Base-by-base conservation (phyloP, 1,140 invertebrate species). In the Aphidius gifuensis region DNA sequence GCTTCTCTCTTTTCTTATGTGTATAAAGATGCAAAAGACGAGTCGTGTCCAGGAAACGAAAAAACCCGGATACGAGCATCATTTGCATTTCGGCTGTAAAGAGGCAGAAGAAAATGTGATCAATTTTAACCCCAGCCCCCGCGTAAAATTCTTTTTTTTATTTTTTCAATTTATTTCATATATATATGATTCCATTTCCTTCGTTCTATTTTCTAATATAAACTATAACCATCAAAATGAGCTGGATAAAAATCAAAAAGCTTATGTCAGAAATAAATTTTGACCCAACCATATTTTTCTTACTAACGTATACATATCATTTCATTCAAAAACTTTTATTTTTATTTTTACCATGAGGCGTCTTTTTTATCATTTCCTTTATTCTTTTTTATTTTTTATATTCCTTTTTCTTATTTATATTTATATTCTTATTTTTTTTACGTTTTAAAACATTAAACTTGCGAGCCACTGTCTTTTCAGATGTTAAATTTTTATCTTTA, bases 81-180 rank as follows among this genome's bases (percentile, higher is more conserved):
- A 77, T 77, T 77, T 76, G 74, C 75, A 77, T 77, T 72, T 73
- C 60, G 68, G 72, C 66, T 72, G 73, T 75, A 74, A 76, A 76
- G 71, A 67, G 69, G 64, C 71, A 66, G 45, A 61, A 61, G 40
- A 73, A 68, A 16, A 73, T 69, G 67, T 67, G 74, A 73, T 75
- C 72, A 61, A 49, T 38, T 58, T 39, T 16, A 32, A 44, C 63
- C 64, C 64, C 64, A 32, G 4, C 23, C 23, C 23, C 23, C 4
- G 0, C 4, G 23, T 32, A 32, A 32, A 32, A 32, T 32, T 32
- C 23, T 56, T 47, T 49, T 51, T 58, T 45, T 50, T 32, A 40
- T 58, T 51, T 60, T 48, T n/a, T 16, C 57, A 53, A 23, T 60
- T 39, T 49, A 5, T 5, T 6, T 16, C 16, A 16, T 16, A 16